Conservation (phyloP, 2,797 vertebrate species). For the Chromis chromis region DNA sequence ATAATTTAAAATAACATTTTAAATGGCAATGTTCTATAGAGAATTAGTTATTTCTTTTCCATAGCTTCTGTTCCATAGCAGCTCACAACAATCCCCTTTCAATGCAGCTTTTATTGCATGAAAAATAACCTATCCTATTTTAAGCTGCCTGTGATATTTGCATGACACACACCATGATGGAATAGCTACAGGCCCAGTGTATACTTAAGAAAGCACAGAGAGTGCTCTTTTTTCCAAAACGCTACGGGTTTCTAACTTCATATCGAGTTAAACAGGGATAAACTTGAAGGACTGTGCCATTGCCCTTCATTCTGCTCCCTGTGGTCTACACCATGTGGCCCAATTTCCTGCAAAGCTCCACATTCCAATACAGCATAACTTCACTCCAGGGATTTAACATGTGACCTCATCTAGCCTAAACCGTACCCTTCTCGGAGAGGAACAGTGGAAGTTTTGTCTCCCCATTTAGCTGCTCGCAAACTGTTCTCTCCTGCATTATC, state of each 20-base stretch:
- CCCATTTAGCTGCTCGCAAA: constrained; percentile 2
- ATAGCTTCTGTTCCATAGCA: background rate
- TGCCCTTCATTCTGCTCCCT: constrained; percentile 53
- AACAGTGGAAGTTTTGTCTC: constrained; percentile 54
- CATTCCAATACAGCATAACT: constrained; percentile 70
- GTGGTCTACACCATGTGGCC: constrained; percentile 64
- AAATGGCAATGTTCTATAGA: too few species aligned
- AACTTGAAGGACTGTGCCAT: constrained; percentile 35
- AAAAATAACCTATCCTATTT: too few species aligned
- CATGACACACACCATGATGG: too few species aligned
- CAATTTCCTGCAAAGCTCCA: constrained; percentile 72
- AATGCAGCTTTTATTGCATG: too few species aligned
- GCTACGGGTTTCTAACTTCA: background rate
- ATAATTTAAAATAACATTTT: too few species aligned
- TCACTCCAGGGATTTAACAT: constrained; percentile 64
- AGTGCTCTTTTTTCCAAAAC: background rate
- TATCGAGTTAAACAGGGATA: constrained; percentile 27
- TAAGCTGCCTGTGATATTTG: too few species aligned
- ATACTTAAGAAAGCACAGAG: background rate
- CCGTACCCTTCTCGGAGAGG: constrained; percentile 40
- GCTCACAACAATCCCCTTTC: background rate
- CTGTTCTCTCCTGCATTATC: constrained; percentile 14
- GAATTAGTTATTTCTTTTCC: too few species aligned
- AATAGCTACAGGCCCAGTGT: background rate
- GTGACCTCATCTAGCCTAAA: constrained; percentile 66